Evolutionary conservation across 2,113 vertebrate genomes (phyloP).

Genomic region (Martes martes): DNA sequence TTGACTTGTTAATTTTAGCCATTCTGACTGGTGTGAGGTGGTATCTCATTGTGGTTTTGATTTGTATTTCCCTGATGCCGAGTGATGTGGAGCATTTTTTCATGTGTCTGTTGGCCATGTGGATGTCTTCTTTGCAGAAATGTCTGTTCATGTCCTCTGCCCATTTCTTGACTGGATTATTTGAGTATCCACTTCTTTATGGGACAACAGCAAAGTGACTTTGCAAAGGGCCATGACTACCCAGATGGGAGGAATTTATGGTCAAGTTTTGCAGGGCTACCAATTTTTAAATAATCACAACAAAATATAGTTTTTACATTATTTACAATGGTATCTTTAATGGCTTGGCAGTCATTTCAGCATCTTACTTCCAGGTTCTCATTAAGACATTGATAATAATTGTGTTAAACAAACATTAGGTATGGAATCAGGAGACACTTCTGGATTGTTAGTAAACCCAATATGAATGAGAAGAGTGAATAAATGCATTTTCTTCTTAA

Average conservation of each 20-base stretch:
- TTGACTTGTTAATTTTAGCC: too few species aligned
- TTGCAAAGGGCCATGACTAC: neutral
- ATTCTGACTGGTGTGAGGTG: too few species aligned
- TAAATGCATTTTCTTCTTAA: neutral
- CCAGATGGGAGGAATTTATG: neutral
- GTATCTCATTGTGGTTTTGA: too few species aligned
- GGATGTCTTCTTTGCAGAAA: too few species aligned
- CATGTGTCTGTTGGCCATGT: too few species aligned
- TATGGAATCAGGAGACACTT: neutral
- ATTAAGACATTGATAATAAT: neutral
- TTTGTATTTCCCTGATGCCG: too few species aligned
- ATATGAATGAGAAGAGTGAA: neutral
- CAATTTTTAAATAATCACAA: neutral
- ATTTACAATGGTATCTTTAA: neutral
- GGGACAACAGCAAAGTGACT: neutral
- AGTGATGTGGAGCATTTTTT: too few species aligned
- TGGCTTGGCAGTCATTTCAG: neutral
- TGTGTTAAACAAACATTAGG: neutral
- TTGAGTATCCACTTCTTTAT: neutral
- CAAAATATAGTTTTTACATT: neutral
- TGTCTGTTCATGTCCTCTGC: too few species aligned
- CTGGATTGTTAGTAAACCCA: neutral
- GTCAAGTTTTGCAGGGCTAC: neutral
- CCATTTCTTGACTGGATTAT: too few species aligned
- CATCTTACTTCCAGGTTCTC: neutral